Evolutionary conservation across 2,113 vertebrate genomes (phyloP).

Genomic region (Morone chrysops): DNA sequence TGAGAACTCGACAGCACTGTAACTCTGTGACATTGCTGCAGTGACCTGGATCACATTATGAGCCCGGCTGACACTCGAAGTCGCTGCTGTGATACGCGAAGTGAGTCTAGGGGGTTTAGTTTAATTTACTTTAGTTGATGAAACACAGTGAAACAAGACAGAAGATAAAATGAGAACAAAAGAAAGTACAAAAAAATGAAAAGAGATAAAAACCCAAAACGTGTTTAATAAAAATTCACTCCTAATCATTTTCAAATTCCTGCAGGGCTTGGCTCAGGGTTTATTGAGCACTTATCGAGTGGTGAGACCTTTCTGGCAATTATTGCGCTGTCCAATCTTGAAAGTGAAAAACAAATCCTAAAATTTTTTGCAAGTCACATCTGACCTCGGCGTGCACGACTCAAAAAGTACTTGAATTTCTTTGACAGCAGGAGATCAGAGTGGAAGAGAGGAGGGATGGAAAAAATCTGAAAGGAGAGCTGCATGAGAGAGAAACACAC

Average conservation of each 20-base stretch:
- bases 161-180: slow-evolving; percentile 36
- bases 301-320: slow-evolving; percentile 30
- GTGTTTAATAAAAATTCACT: slow-evolving; percentile 35
- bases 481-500: slow-evolving; percentile 31
- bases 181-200: slow-evolving; percentile 2
- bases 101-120: slow-evolving; percentile 27
- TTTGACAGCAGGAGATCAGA: slow-evolving; percentile 69
- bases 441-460: slow-evolving; percentile 40
- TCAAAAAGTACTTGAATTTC: slow-evolving; percentile 58
- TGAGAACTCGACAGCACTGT: slow-evolving; percentile 30
- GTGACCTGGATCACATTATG: slow-evolving; percentile 43
- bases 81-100: slow-evolving; percentile 20
- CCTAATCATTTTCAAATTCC: slow-evolving; percentile 49
- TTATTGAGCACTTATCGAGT: slow-evolving; percentile 21
- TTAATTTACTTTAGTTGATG: slow-evolving; percentile 63
- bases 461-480: slow-evolving; percentile 45
- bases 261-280: not conserved
- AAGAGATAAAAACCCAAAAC: slow-evolving; percentile 37
- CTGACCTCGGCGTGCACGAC: slow-evolving; percentile 28
- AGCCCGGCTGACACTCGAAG: slow-evolving; percentile 29
- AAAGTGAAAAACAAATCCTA: slow-evolving; percentile 34
- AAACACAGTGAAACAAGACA: slow-evolving; percentile 51
- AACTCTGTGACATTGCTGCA: slow-evolving; percentile 27
- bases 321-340: slow-evolving; percentile 5
- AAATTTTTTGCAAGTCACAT: slow-evolving; percentile 44